Conservation (phyloP, 2,113 vertebrate species). For the Corythornis cristatus region DNA sequence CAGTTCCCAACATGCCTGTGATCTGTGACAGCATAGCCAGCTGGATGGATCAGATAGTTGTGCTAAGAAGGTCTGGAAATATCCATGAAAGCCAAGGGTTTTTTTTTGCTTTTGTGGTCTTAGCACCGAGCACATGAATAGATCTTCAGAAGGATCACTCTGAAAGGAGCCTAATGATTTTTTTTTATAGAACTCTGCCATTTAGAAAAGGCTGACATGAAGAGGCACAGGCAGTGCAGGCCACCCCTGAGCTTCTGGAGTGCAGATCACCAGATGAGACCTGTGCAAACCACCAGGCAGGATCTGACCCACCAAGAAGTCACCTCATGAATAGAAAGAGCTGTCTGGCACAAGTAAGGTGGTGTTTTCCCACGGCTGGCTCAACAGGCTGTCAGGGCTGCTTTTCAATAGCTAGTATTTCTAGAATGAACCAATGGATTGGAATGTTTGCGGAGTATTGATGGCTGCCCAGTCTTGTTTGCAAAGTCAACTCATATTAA, state of each 20-base stretch:
- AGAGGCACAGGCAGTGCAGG: neutral
- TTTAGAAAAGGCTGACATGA: neutral
- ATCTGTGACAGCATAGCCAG: neutral
- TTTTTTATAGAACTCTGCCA: neutral
- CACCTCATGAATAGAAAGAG: neutral
- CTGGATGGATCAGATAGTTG: neutral
- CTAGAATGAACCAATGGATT: neutral
- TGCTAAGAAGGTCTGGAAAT: neutral
- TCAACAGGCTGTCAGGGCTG: neutral
- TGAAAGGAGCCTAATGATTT: neutral
- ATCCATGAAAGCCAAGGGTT: neutral
- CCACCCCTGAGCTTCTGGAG: neutral
- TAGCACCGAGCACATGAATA: neutral
- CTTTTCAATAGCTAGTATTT: conserved; percentile 14
- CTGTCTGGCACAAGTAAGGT: neutral
- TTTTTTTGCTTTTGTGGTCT: neutral
- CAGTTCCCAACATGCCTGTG: neutral
- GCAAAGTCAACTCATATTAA: conserved; percentile 5
- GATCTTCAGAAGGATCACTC: neutral
- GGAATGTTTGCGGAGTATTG: conserved; percentile 26
- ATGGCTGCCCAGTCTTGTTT: neutral
- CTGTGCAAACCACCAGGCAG: neutral
- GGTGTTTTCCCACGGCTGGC: conserved; percentile 24
- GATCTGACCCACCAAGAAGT: neutral
- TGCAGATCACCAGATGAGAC: neutral